phyloP scores from a whole-genome alignment of 2,113 vertebrate genomes.

The Herpetotheres cachinnans region DNA sequence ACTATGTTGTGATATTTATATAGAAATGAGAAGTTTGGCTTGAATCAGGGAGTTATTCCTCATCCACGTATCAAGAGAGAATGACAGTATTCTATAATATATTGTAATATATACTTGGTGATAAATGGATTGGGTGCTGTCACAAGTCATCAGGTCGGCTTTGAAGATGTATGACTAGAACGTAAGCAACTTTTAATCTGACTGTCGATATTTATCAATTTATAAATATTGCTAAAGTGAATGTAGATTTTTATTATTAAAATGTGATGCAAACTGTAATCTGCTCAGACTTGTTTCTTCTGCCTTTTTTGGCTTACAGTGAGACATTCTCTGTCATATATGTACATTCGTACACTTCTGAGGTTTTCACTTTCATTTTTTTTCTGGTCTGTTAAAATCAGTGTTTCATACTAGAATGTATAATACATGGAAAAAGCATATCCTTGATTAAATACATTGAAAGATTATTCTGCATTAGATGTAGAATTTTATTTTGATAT shows the following conservation, averaged over 20 bases:
- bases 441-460: conserved; percentile 75
- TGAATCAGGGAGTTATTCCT: conserved; percentile 45
- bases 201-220: conserved; percentile 31
- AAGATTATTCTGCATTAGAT: conserved; percentile 80
- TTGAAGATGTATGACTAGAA: conserved; percentile 43
- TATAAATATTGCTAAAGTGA: conserved; percentile 44
- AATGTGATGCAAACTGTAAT: conserved; percentile 9
- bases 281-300: background rate
- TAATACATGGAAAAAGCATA: conserved; percentile 69
- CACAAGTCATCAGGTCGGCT: conserved; percentile 41
- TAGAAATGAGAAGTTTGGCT: conserved; percentile 39
- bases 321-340: background rate
- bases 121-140: conserved; percentile 57
- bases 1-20: conserved; percentile 32
- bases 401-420: conserved; percentile 67
- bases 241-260: conserved; percentile 34
- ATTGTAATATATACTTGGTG: conserved; percentile 53
- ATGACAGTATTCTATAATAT: conserved; percentile 41
- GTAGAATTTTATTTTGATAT: conserved; percentile 86
- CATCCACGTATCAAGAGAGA: conserved; percentile 31
- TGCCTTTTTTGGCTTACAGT: background rate
- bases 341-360: background rate
- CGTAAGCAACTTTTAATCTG: conserved; percentile 41
- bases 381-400: conserved; percentile 69
- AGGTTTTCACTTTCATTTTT: conserved; percentile 51